Conservation (phyloP, 2,113 vertebrate species). For the Gymnarchus niloticus region DNA sequence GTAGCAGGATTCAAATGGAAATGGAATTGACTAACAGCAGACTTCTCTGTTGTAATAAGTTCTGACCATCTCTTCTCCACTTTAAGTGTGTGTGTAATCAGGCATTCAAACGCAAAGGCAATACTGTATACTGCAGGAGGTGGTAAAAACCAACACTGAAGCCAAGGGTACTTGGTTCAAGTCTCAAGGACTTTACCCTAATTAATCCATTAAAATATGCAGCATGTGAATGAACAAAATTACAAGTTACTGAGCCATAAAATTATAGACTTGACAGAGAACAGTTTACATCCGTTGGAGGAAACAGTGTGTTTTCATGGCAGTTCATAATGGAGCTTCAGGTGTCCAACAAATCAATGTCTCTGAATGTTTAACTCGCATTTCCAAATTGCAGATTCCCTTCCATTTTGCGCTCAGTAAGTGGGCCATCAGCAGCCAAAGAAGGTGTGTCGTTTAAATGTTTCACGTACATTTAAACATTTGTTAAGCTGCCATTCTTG, state of each 20-base stretch:
- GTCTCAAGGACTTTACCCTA: background rate
- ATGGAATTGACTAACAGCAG: background rate
- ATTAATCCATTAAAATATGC: constrained; percentile 14
- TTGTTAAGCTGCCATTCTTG: no score
- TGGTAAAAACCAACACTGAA: background rate
- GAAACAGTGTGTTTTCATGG: background rate
- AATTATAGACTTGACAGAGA: background rate
- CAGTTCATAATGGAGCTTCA: background rate
- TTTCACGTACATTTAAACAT: no score
- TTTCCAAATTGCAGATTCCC: background rate
- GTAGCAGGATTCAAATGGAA: background rate
- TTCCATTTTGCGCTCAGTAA: background rate
- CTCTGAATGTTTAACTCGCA: background rate
- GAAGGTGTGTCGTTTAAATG: background rate
- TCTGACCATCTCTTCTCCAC: background rate
- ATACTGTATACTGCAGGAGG: background rate
- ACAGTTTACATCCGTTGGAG: background rate
- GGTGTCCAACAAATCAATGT: background rate
- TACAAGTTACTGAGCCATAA: background rate
- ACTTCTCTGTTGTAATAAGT: background rate
- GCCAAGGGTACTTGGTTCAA: background rate
- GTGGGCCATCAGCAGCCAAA: background rate
- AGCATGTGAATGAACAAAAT: background rate
- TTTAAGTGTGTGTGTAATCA: background rate
- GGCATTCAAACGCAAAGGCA: background rate